Base-by-base conservation (phyloP, 2,797 vertebrate genomes). In the Xyrichtys novacula region DNA sequence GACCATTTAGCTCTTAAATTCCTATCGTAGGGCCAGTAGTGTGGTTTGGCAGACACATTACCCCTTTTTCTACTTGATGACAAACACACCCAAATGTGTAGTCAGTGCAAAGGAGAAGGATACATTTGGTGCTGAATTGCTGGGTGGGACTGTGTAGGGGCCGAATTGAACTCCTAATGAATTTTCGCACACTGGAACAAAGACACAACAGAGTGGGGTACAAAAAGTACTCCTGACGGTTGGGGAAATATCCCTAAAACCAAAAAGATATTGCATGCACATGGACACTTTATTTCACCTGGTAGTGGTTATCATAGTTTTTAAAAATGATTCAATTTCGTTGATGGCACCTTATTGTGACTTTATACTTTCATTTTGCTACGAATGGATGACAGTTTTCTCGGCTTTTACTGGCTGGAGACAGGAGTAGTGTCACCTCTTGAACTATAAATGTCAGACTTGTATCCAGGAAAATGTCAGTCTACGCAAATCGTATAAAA, bases 11-110 rank as follows among this genome's bases (percentile, higher is more conserved):
- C 48, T 80, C 46, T 65, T 71, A 78, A 83, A 90, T 91, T 90
- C 89, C 86, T 78, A 77, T 86, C 77, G 84, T 67, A 84, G 69
- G 74, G 83, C 87, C 88, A 90, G 77, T 83, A 74, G 48, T 90
- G 85, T 87, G 86, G 84, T 82, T 91, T 91, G 88, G 88, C 81
- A 16, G 65, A 77, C 56, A 74, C 65, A 60, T 69, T 60, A 76
- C 12, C 65, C 66, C 59, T 78, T 80, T n/a, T 76, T 87, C 55
- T 84, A 69, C 65, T 58, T 59, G 54, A 77, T 68, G 78, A 85
- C 83, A 90, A 87, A 86, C 81, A 80, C 50, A 79, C 69, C 57
- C 80, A 74, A 83, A 81, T 76, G 76, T 81, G 71, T 70, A 66
- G 65, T 82, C 39, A 66, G 50, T 50, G 50, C 49, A 60, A 73